Evolutionary conservation across 1,140 invertebrate genomes (phyloP).

Genomic region (Drosophila rufa): DNA sequence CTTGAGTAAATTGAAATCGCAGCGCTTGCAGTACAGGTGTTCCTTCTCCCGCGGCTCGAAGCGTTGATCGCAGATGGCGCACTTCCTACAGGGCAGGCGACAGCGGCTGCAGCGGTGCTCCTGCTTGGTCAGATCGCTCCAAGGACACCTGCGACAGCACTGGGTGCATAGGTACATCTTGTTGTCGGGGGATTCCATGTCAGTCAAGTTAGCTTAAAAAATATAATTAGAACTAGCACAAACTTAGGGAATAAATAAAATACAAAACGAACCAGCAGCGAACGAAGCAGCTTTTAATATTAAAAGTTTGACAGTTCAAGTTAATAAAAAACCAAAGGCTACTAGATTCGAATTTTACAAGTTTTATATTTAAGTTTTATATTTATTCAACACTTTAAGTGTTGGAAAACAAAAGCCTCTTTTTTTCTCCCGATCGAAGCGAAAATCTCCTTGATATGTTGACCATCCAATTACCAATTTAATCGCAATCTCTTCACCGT

Average conservation of each 20-base stretch:
- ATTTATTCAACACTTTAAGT: slow-evolving; percentile 32
- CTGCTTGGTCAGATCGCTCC: slow-evolving; percentile 6
- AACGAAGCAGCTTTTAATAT: background rate
- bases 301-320: background rate
- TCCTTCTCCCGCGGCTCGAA: slow-evolving; percentile 3
- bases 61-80: slow-evolving; percentile 9
- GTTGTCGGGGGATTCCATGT: background rate
- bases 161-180: background rate
- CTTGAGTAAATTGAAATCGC: slow-evolving; percentile 9
- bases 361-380: background rate
- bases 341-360: background rate
- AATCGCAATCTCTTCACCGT: slow-evolving; percentile 40
- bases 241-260: background rate
- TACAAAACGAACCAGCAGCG: background rate
- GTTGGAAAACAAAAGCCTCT: background rate
- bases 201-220: background rate
- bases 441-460: slow-evolving; percentile 26
- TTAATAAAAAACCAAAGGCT: background rate
- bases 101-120: slow-evolving; percentile 4
- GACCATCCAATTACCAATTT: slow-evolving; percentile 47
- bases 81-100: background rate
- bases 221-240: background rate
- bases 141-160: background rate
- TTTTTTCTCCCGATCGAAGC: background rate
- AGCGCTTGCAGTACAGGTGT: slow-evolving; percentile 5